Evolutionary conservation across 1,140 invertebrate species (phyloP).

Genomic region (Luehdorfia chinensis): DNA sequence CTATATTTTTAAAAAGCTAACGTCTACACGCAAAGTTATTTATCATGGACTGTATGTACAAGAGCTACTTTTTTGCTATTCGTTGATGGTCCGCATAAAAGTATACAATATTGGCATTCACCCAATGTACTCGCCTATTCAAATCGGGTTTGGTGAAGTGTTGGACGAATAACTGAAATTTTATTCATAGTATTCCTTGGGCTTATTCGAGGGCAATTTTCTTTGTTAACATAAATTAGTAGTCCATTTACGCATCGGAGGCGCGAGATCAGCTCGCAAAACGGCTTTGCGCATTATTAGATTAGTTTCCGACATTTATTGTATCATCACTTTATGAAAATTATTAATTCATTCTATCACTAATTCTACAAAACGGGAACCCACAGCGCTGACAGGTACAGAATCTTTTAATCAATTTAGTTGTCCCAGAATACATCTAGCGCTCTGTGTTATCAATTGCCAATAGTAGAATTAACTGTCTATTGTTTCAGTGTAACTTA

Average conservation of each 20-base stretch:
- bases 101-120: conserved; percentile 11
- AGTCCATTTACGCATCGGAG: conserved; percentile 29
- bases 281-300: not conserved
- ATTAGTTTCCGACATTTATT: not conserved
- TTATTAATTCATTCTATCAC: too few relatives aligned
- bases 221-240: conserved; percentile 44
- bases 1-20: too few relatives aligned
- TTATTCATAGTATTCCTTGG: conserved; percentile 39
- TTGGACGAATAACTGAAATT: conserved; percentile 39
- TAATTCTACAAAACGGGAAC: too few relatives aligned
- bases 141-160: conserved; percentile 29
- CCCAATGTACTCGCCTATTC: conserved; percentile 25
- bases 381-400: too few relatives aligned
- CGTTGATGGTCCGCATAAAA: conserved; percentile 7
- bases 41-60: not conserved
- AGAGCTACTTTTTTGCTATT: conserved; percentile 5
- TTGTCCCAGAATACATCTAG: too few relatives aligned
- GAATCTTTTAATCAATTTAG: too few relatives aligned
- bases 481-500: too few relatives aligned
- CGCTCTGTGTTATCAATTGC: too few relatives aligned
- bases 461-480: too few relatives aligned
- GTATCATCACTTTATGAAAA: too few relatives aligned
- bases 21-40: conserved; percentile 15
- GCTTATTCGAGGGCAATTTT: conserved; percentile 39
- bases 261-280: not conserved